phyloP scores from a whole-genome alignment of 2,888 invertebrate genomes.

The Apodemia zela region DNA sequence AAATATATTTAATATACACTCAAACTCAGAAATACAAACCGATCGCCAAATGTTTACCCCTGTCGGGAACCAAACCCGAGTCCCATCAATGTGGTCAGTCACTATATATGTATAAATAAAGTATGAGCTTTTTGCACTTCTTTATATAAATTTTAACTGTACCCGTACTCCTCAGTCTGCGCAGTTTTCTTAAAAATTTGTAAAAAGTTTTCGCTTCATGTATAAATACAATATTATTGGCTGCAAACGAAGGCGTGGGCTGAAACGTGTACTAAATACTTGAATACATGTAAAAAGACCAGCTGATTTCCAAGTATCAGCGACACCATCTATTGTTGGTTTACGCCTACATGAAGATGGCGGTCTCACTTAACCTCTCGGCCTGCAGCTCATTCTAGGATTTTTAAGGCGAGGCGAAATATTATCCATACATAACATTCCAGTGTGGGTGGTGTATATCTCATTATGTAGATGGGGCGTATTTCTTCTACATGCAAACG shows the following conservation, averaged over 20 bases:
- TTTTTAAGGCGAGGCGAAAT: neutral
- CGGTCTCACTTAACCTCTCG: neutral
- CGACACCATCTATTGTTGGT: slow-evolving; percentile 12
- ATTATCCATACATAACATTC: neutral
- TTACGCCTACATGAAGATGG: slow-evolving; percentile 1
- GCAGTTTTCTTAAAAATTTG: too few species aligned
- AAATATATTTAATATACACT: too few species aligned
- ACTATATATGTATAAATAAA: too few species aligned
- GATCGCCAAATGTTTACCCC: too few species aligned
- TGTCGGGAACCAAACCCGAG: too few species aligned
- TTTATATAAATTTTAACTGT: too few species aligned
- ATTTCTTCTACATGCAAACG: neutral
- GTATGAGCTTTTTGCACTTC: too few species aligned
- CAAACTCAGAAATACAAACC: too few species aligned
- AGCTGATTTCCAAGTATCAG: slow-evolving; percentile 1
- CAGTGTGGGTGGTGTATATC: neutral
- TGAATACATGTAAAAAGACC: slow-evolving; percentile 2
- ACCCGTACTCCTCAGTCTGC: too few species aligned
- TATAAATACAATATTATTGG: too few species aligned
- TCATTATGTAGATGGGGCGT: neutral
- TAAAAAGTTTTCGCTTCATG: too few species aligned
- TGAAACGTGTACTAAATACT: slow-evolving; percentile 7
- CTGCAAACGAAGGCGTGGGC: slow-evolving; percentile 10
- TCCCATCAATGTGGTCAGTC: too few species aligned
- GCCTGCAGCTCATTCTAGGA: neutral